These are phyloP conservation scores for Apogon talboti DNA, from an alignment of 2,797 vertebrate species.

Conservation along the genomic window DNA sequence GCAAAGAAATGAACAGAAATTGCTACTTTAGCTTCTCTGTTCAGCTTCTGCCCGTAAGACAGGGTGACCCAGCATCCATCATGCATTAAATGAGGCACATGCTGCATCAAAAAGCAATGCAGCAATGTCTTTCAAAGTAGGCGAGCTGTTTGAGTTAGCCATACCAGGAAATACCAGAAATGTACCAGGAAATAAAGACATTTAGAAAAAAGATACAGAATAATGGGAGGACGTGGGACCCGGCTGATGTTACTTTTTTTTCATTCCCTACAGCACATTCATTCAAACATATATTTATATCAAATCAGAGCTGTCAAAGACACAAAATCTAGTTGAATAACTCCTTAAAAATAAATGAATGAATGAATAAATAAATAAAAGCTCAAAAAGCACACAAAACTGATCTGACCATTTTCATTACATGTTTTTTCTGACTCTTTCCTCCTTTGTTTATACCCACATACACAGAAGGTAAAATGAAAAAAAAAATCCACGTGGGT, in stretches of 20 bases:
- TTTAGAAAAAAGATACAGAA: slow-evolving; percentile 1
- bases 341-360: no score
- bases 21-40: slow-evolving; percentile 27
- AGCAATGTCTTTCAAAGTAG: slow-evolving; percentile 12
- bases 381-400: slow-evolving; percentile 24
- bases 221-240: slow-evolving; percentile 25
- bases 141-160: neutral
- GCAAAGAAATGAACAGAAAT: slow-evolving; percentile 52
- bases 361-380: no score
- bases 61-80: slow-evolving; percentile 43
- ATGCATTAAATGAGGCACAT: slow-evolving; percentile 35
- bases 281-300: slow-evolving; percentile 19
- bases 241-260: slow-evolving; percentile 33
- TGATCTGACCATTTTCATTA: slow-evolving; percentile 35
- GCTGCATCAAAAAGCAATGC: slow-evolving; percentile 26
- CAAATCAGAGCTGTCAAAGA: slow-evolving; percentile 5
- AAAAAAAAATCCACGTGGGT: slow-evolving; percentile 17
- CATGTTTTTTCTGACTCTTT: slow-evolving; percentile 20
- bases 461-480: slow-evolving; percentile 35
- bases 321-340: no score
- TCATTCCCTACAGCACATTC: slow-evolving; percentile 29
- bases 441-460: slow-evolving; percentile 35
- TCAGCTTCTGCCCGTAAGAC: slow-evolving; percentile 30
- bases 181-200: slow-evolving; percentile 17
- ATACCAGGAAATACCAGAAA: neutral